Conservation (phyloP, 2,113 vertebrate genomes). For the Tenebrosternarchus preto region DNA sequence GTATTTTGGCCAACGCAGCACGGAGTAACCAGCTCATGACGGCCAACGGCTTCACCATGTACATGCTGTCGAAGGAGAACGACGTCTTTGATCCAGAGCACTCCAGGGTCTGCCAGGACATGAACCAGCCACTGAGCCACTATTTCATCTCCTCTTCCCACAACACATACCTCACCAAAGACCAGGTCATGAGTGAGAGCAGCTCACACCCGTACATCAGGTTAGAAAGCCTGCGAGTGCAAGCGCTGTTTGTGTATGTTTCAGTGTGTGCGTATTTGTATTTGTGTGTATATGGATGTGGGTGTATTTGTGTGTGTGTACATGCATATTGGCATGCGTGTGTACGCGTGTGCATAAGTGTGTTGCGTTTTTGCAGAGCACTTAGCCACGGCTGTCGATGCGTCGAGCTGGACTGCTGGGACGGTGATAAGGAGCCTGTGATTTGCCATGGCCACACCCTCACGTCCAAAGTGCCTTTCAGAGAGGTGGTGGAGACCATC, state of each 20-base stretch:
- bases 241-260: neutral
- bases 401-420: constrained; percentile 98
- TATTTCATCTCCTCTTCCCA: constrained; percentile 98
- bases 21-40: constrained; percentile 89
- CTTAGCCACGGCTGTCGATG: constrained; percentile 89
- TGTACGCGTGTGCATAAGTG: constrained; percentile 36
- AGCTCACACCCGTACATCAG: constrained; percentile 90
- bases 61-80: constrained; percentile 88
- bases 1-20: constrained; percentile 73
- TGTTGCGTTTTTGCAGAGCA: constrained; percentile 70
- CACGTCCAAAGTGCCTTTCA: constrained; percentile 93
- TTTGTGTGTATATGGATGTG: no score
- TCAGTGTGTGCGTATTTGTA: neutral
- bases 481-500: constrained; percentile 85
- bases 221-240: constrained; percentile 63
- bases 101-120: constrained; percentile 86
- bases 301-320: neutral
- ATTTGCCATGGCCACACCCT: constrained; percentile 93
- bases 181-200: constrained; percentile 87
- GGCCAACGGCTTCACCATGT: constrained; percentile 93
- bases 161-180: constrained; percentile 93
- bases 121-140: constrained; percentile 85
- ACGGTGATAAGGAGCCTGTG: constrained; percentile 85
- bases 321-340: no score
- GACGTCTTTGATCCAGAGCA: constrained; percentile 82